Conservation (phyloP, 2,113 vertebrate species). For the Forbesichthys agassizii region DNA sequence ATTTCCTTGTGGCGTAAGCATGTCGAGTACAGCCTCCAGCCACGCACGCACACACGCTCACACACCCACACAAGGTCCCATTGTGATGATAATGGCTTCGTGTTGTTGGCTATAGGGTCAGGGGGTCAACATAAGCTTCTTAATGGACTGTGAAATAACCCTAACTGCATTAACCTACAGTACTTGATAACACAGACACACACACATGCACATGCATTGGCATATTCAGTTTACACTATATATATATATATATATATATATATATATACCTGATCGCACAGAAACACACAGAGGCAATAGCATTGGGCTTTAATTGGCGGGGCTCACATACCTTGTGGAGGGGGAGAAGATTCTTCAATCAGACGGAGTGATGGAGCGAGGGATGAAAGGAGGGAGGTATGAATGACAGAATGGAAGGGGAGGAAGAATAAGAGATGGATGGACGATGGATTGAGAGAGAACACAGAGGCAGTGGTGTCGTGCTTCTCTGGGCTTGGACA, state of each 20-base stretch:
- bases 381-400: conserved; percentile 46
- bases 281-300: conserved; percentile 87
- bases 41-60: conserved; percentile 35
- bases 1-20: conserved; percentile 81
- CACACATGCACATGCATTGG: not conserved
- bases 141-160: conserved; percentile 99
- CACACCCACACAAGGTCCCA: conserved; percentile 66
- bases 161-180: conserved; percentile 98
- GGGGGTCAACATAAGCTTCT: conserved; percentile 98
- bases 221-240: not conserved
- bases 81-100: conserved; percentile 99
- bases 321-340: conserved; percentile 72
- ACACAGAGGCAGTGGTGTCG: conserved; percentile 50
- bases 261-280: conserved; percentile 47
- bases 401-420: conserved; percentile 22
- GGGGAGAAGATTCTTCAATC: conserved; percentile 71
- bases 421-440: conserved; percentile 63
- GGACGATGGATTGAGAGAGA: conserved; percentile 49
- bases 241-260: conserved; percentile 24
- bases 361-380: conserved; percentile 70
- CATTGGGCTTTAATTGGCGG: conserved; percentile 87
- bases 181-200: conserved; percentile 5
- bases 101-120: conserved; percentile 97
- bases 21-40: conserved; percentile 79
- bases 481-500: conserved; percentile 24